Evolutionary conservation across 2,888 invertebrate genomes (phyloP).

Genomic region (Rhabditoides inermis): DNA sequence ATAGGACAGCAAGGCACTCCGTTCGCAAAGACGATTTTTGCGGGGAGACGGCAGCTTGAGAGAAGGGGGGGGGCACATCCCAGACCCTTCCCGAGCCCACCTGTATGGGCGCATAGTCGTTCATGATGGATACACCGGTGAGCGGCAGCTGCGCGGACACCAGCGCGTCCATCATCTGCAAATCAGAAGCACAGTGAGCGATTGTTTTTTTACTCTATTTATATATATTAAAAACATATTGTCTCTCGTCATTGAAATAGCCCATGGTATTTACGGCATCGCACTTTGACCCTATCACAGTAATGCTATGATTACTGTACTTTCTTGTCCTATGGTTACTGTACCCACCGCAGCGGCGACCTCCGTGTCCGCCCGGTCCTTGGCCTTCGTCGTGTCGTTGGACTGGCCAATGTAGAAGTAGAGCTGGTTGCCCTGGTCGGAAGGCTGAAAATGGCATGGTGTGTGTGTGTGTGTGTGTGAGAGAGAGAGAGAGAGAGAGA

Average conservation of each 20-base stretch:
- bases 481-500: too few relatives aligned
- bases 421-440: too few relatives aligned
- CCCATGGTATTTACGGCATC: too few relatives aligned
- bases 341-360: constrained; percentile 22
- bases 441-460: constrained; percentile 9
- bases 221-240: too few relatives aligned
- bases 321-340: too few relatives aligned
- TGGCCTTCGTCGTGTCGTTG: constrained; percentile 25
- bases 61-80: not conserved
- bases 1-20: too few relatives aligned
- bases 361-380: constrained; percentile 23
- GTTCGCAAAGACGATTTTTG: not conserved
- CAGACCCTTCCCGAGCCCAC: not conserved
- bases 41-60: not conserved
- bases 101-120: constrained; percentile 26
- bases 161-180: constrained; percentile 32
- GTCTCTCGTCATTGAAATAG: too few relatives aligned
- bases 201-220: too few relatives aligned
- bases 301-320: too few relatives aligned
- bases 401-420: constrained; percentile 36
- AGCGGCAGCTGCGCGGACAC: constrained; percentile 21
- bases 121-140: constrained; percentile 17
- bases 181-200: too few relatives aligned
- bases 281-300: too few relatives aligned
- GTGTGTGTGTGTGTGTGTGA: too few relatives aligned